These are phyloP conservation scores for Smittia aterrima DNA, from an alignment of 2,888 invertebrate species.

Conservation along the genomic window DNA sequence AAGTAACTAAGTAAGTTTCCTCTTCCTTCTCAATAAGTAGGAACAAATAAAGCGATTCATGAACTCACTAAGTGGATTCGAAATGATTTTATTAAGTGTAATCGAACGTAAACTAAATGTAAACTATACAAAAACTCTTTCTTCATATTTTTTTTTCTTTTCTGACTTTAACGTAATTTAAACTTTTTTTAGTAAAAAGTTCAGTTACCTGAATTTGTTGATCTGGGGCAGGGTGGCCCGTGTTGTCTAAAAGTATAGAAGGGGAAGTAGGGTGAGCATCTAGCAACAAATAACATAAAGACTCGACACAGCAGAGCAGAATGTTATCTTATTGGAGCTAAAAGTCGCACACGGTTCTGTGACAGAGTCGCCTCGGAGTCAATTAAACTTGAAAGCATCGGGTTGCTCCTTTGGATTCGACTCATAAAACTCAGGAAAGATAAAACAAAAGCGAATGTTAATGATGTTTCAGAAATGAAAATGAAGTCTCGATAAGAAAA, in stretches of 20 bases:
- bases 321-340: conserved; percentile 41
- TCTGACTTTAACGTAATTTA: conserved; percentile 37
- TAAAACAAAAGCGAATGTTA: neutral
- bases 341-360: neutral
- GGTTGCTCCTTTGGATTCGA: neutral
- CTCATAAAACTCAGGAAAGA: neutral
- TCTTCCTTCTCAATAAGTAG: neutral
- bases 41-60: conserved; percentile 29
- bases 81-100: conserved; percentile 9
- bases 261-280: conserved; percentile 88
- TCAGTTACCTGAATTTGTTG: conserved; percentile 68
- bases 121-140: conserved; percentile 25
- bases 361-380: conserved; percentile 12
- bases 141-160: conserved; percentile 30
- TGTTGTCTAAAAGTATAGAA: conserved; percentile 83
- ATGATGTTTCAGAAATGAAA: conserved; percentile 8
- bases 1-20: neutral
- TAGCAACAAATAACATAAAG: conserved; percentile 86
- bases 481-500: neutral
- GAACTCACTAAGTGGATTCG: conserved; percentile 12
- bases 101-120: conserved; percentile 14
- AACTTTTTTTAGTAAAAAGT: conserved; percentile 43
- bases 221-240: conserved; percentile 73
- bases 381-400: neutral
- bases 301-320: conserved; percentile 56